Evolutionary conservation across 1,140 invertebrate species (phyloP).

Genomic region (Heliconius himera): DNA sequence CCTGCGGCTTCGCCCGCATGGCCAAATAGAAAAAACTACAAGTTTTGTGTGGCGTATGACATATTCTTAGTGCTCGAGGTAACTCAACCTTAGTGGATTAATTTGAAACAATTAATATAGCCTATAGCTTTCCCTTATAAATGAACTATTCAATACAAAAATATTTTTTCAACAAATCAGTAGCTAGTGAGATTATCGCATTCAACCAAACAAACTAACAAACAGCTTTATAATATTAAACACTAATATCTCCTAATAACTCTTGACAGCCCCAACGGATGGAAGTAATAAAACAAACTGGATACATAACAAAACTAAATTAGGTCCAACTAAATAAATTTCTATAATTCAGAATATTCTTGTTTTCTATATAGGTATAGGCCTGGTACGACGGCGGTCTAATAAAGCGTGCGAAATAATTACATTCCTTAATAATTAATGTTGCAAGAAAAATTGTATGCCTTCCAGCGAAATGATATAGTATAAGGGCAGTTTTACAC

Average conservation of each 20-base stretch:
- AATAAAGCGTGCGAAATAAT: constrained; percentile 15
- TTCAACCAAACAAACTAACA: too few relatives aligned
- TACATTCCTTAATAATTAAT: constrained; percentile 11
- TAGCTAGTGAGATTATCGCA: too few relatives aligned
- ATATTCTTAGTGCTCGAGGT: too few relatives aligned
- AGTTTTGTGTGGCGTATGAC: too few relatives aligned
- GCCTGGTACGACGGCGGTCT: neutral
- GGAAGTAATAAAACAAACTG: neutral
- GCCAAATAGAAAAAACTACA: too few relatives aligned
- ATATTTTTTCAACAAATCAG: too few relatives aligned
- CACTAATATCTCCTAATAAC: neutral
- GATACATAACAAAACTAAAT: neutral
- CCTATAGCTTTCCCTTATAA: too few relatives aligned
- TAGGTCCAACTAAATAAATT: neutral
- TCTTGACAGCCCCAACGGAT: neutral
- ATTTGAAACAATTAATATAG: too few relatives aligned
- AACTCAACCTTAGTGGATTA: too few relatives aligned
- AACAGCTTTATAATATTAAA: too few relatives aligned
- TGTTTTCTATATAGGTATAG: neutral
- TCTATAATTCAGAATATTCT: neutral
- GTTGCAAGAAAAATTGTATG: constrained; percentile 13
- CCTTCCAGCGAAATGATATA: constrained; percentile 10
- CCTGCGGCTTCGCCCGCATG: too few relatives aligned
- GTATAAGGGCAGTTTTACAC: neutral
- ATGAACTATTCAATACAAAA: too few relatives aligned